phyloP scores from a whole-genome alignment of 2,113 vertebrate genomes.

The Pungitius pungitius region DNA sequence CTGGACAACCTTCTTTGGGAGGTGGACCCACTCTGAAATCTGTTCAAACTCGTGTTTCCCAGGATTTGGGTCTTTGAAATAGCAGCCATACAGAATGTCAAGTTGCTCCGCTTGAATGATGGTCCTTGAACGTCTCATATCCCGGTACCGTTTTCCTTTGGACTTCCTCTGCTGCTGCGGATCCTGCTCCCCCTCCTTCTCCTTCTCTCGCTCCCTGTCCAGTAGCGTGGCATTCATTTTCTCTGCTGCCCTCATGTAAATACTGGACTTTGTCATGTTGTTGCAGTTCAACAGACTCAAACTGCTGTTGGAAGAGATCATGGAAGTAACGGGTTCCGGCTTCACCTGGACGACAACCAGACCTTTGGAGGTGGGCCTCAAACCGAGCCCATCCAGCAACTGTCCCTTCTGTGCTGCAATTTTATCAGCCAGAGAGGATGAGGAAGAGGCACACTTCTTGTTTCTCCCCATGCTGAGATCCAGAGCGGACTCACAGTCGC shows the following conservation, averaged over 20 bases:
- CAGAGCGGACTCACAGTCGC: slow-evolving; percentile 78
- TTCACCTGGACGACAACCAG: slow-evolving; percentile 83
- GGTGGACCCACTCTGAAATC: slow-evolving; percentile 90
- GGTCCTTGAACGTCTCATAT: slow-evolving; percentile 87
- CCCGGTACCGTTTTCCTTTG: slow-evolving; percentile 77
- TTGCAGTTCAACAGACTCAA: slow-evolving; percentile 69
- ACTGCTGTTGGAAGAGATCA: slow-evolving; percentile 64
- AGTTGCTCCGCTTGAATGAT: slow-evolving; percentile 91
- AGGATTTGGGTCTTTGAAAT: slow-evolving; percentile 92
- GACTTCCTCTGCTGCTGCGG: slow-evolving; percentile 71
- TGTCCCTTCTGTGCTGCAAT: slow-evolving; percentile 76
- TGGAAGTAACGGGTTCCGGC: slow-evolving; percentile 68
- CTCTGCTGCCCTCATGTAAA: slow-evolving; percentile 75
- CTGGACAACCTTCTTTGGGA: slow-evolving; percentile 93
- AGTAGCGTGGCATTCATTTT: slow-evolving; percentile 66
- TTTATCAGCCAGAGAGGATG: slow-evolving; percentile 66
- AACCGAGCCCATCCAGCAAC: slow-evolving; percentile 79
- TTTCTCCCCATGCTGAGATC: slow-evolving; percentile 83
- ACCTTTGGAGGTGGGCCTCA: slow-evolving; percentile 78
- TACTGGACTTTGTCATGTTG: slow-evolving; percentile 71
- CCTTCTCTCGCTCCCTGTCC: slow-evolving; percentile 72
- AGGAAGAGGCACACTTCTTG: slow-evolving; percentile 63
- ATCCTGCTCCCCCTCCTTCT: slow-evolving; percentile 60
- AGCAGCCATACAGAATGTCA: slow-evolving; percentile 91
- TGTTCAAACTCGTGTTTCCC: slow-evolving; percentile 91